Base-by-base conservation (phyloP, 2,797 vertebrate genomes). In the Spinus pinus region DNA sequence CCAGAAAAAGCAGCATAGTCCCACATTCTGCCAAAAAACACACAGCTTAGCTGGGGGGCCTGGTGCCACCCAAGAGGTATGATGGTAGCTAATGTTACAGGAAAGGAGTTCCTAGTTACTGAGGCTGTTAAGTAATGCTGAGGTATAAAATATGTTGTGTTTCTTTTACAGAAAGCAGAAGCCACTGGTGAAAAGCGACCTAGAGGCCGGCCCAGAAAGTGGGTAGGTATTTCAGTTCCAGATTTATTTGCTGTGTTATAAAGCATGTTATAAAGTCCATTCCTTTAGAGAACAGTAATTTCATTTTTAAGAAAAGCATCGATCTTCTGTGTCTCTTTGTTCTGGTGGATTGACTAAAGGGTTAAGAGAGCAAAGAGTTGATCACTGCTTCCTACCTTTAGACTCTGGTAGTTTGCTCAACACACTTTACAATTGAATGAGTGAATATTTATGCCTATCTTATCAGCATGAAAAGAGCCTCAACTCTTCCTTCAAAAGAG, bases 201-300 rank as follows among this genome's bases (percentile, higher is more conserved):
- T 94, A 98, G 99, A 97, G 99, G 99, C 89, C 98, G 99, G 97
- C 99, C 99, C 54, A 99, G 99, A 97, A 99, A 99, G 99, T 99
- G 99, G 99, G 99, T 99, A 98, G 97, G 99, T 97, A 93, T 83
- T 94, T 74, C 56, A 86, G n/a, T 92, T 94, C 15, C 31, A 74
- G 58, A 91, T 97, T 94, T 86, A 94, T 94, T 90, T 86, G 56
- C 58, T 64, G 62, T 86, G 41, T 79, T 95, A 54, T 39, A 79
- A 96, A 93, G 47, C 62, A 10, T 73, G 22, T 85, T 56, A 41
- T 31, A 67, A 82, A 88, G 57, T 41, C 37, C 15, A 5, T 94
- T 91, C 80, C 91, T 88, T 33, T 41, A 47, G 46, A 79, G 57
- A 81, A 44, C 28, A 57, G 14, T 75, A 56, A 89, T 72, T 94